These are phyloP conservation scores for Scatophagus argus DNA, from an alignment of 2,113 vertebrate species.

Conservation along the genomic window DNA sequence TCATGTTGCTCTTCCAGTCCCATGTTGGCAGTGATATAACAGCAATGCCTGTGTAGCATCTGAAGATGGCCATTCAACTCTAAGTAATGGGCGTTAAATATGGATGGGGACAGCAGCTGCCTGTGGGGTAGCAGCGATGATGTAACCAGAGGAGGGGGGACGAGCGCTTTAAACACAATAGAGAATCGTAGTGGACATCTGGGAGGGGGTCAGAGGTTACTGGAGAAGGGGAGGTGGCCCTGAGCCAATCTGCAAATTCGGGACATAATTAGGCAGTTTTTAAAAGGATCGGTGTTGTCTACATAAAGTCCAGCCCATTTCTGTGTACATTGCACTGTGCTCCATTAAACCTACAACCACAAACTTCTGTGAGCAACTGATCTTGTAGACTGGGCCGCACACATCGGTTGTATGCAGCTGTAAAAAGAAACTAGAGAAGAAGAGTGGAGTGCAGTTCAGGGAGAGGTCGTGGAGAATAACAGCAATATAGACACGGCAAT, in stretches of 20 bases:
- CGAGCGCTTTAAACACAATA: slow-evolving; percentile 55
- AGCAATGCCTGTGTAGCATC: slow-evolving; percentile 26
- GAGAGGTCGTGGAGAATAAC: neutral
- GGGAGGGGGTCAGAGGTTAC: slow-evolving; percentile 71
- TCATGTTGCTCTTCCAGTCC: slow-evolving; percentile 11
- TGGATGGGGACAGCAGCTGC: slow-evolving; percentile 76
- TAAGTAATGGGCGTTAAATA: slow-evolving; percentile 70
- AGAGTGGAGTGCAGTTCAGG: neutral
- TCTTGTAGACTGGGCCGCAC: neutral
- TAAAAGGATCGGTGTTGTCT: neutral
- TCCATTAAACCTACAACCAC: neutral
- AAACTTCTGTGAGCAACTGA: neutral
- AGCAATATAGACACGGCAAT: neutral
- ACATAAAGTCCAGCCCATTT: neutral
- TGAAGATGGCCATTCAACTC: slow-evolving; percentile 63
- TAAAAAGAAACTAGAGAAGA: slow-evolving; percentile 24
- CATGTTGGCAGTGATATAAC: slow-evolving; percentile 39
- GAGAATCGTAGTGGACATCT: slow-evolving; percentile 62
- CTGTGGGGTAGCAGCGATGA: slow-evolving; percentile 63
- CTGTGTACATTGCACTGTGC: neutral
- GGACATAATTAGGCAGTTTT: neutral
- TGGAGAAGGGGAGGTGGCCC: slow-evolving; percentile 24
- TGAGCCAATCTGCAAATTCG: neutral
- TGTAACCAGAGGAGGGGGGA: slow-evolving; percentile 70
- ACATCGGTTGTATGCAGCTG: neutral